Percentiles rank a stretch among this genome's conserved stretches.
Conservation (phyloP, 2,113 vertebrate genomes). For the Heterotilapia buettikoferi region DNA sequence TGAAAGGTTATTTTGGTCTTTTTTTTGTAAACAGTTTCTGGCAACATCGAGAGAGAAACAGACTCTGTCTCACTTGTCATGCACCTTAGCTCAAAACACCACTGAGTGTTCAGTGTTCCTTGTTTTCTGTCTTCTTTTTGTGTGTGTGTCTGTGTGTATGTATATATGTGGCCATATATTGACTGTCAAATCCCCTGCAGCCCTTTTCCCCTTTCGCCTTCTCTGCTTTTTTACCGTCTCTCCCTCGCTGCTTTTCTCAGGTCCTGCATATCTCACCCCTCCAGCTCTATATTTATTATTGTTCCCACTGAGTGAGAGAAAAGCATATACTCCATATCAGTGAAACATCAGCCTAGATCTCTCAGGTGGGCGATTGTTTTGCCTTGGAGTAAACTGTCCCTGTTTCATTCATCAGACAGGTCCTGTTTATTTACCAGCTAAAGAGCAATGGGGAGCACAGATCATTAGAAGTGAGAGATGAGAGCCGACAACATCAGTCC, state of each 20-base stretch:
- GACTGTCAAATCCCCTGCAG: not conserved
- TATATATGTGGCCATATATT: not conserved
- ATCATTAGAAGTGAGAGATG: constrained; percentile 23
- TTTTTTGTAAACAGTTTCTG: not conserved
- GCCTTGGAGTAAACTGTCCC: not conserved
- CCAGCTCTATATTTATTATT: constrained; percentile 22
- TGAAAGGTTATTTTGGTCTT: not conserved
- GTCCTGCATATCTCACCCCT: constrained; percentile 2
- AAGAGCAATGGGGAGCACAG: not conserved
- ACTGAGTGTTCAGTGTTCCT: not conserved
- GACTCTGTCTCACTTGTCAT: not conserved
- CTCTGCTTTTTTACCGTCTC: not conserved
- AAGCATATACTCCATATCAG: not conserved
- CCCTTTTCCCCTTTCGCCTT: not conserved
- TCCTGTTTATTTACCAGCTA: constrained; percentile 11
- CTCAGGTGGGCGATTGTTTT: not conserved
- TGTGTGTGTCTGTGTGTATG: not conserved
- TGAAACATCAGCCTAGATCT: not conserved
- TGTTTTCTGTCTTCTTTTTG: not conserved
- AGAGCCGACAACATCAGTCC: not conserved
- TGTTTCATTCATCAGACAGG: constrained; percentile 21
- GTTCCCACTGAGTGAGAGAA: not conserved
- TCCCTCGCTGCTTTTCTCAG: not conserved
- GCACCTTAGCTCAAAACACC: constrained; percentile 41
- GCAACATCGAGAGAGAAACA: not conserved